Conservation (phyloP, 1,140 invertebrate genomes). For the Panulirus ornatus region DNA sequence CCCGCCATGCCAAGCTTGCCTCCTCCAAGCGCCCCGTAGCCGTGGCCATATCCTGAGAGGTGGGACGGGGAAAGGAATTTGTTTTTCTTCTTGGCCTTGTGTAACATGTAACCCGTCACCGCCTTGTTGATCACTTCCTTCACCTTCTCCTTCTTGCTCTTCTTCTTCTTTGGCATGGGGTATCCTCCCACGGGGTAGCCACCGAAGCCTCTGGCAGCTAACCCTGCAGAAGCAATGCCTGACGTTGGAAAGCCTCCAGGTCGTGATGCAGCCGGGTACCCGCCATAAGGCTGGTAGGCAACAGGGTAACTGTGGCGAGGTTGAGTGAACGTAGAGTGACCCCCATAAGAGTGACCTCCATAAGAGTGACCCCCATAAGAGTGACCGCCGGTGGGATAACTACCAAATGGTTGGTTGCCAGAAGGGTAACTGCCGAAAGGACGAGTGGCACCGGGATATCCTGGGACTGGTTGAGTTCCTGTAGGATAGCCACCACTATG, state of each 20-base stretch:
- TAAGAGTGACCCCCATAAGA: not conserved
- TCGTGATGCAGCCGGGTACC: not conserved
- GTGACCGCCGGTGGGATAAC: not conserved
- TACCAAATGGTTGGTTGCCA: not conserved
- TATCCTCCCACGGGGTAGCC: conserved; percentile 61
- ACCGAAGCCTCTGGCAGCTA: conserved; percentile 27
- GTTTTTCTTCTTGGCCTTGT: conserved; percentile 50
- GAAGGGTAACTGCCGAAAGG: not conserved
- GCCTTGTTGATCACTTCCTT: conserved; percentile 25
- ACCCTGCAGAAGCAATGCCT: not conserved
- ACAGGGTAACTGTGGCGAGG: not conserved
- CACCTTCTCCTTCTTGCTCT: conserved; percentile 54
- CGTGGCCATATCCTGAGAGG: conserved; percentile 23
- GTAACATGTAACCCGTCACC: conserved; percentile 3
- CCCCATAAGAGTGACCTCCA: not conserved
- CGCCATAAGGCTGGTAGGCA: not conserved
- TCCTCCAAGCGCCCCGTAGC: not conserved
- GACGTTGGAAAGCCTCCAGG: not conserved
- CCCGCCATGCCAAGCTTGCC: not conserved
- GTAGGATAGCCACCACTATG: conserved; percentile 28
- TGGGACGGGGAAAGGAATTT: conserved; percentile 52
- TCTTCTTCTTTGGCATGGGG: conserved; percentile 51
- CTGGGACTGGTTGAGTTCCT: not conserved
- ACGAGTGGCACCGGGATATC: not conserved
- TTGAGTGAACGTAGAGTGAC: not conserved